Base-by-base conservation (phyloP, 1,140 invertebrate species). In the Camponotus vicinus region DNA sequence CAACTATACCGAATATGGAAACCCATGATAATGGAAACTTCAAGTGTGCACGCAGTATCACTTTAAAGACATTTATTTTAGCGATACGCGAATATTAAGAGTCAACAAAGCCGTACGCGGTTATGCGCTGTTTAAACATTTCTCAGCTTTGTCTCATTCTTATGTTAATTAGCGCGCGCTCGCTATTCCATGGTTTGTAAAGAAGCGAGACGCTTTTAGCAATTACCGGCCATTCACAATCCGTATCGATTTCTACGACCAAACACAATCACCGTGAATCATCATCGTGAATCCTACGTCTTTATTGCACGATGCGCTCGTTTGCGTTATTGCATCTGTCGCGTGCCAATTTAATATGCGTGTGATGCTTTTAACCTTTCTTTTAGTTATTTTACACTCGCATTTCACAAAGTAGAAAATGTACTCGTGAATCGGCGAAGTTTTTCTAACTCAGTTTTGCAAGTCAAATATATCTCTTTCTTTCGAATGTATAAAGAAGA, bases 111-210 rank as follows among this genome's bases (percentile, higher is more conserved):
- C 3, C 5, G n/a, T 75, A 61, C 21, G 3, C 6, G 61, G 27
- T 8, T 37, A 34, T 9, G 55, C 13, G 40, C 2, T 18, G 5
- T 27, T n/a, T 67, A 13, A 13, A 78, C 9, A 86, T 61, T 59
- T 76, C 21, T 21, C 32, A 13, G 66, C 52, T 42, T 71, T 13
- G 0, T 52, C 45, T 52, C 49, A 73, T 85, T 75, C 18, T 70
- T 5, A 57, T 63, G 69, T 15, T 75, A 88, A 88, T 86, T 76
- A 40, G 7, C n/a, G 55, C 37, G 1, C 13, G 1, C 11, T 57
- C 3, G 18, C 21, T 27, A 69, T 9, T 42, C 27, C 21, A 27
- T 55, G 37, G 13, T 32, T 49, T 67, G 27, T 32, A 27, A 49
- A 49, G 18, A 40, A 11, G 18, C 52, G 32, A 42, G 67, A 59